These are phyloP conservation scores for Emberiza fucata DNA, from an alignment of 2,113 vertebrate genomes.

Conservation along the genomic window DNA sequence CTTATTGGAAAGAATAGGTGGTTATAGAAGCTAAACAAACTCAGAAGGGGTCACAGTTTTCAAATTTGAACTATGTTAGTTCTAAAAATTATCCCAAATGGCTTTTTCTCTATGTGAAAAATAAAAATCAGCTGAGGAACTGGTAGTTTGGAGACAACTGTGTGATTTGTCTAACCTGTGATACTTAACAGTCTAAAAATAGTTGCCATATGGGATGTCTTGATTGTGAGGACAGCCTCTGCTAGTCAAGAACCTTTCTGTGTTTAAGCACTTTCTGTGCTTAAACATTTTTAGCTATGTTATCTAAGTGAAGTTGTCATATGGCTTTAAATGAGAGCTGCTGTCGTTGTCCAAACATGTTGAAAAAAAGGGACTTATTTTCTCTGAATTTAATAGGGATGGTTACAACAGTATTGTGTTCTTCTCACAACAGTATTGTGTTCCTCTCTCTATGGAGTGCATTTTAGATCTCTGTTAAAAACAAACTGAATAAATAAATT, in stretches of 20 bases:
- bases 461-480: not conserved
- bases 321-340: constrained; percentile 2
- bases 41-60: not conserved
- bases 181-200: constrained; percentile 39
- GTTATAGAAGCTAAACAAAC: not conserved
- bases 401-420: not conserved
- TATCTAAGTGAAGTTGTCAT: not conserved
- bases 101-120: not conserved
- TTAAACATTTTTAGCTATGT: constrained; percentile 29
- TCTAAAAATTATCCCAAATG: not conserved
- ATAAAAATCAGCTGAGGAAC: constrained; percentile 13
- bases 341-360: not conserved
- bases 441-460: not conserved
- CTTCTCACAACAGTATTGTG: not conserved
- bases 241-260: constrained; percentile 18
- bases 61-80: not conserved
- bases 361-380: not conserved
- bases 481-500: not conserved
- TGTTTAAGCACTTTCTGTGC: constrained; percentile 29
- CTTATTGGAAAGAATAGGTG: not conserved
- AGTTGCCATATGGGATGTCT: constrained; percentile 48
- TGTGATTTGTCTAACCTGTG: constrained; percentile 53
- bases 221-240: constrained; percentile 32
- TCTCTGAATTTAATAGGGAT: not conserved
- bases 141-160: not conserved